Conservation (phyloP, 1,140 invertebrate species). For the Heterodera schachtii region DNA sequence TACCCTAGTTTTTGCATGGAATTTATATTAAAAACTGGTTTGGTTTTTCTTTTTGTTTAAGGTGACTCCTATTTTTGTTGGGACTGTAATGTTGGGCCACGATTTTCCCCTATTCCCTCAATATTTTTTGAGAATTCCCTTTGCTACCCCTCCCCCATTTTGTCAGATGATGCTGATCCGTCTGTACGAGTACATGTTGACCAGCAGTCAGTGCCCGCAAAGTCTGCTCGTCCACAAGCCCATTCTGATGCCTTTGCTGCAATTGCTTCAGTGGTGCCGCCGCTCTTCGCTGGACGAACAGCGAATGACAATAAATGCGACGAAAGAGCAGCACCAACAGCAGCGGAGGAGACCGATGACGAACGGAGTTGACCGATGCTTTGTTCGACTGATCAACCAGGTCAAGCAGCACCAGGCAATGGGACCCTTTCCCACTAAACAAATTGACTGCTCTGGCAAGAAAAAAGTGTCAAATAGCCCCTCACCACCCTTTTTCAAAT, state of each 20-base stretch:
- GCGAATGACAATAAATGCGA: too few species aligned
- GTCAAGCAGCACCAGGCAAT: conserved; percentile 31
- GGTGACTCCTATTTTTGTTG: too few species aligned
- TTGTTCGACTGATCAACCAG: conserved; percentile 86
- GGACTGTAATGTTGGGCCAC: too few species aligned
- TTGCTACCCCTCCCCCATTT: neutral
- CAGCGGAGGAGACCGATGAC: conserved; percentile 22
- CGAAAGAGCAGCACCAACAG: neutral
- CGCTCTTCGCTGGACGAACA: conserved; percentile 71
- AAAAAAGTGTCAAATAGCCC: too few species aligned
- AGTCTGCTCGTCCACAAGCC: conserved; percentile 85
- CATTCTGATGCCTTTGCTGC: conserved; percentile 81
- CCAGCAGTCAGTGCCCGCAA: conserved; percentile 77
- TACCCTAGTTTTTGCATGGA: too few species aligned
- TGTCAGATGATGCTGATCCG: conserved; percentile 46
- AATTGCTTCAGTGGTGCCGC: conserved; percentile 79
- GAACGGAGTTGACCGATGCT: conserved; percentile 79
- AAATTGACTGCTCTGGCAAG: too few species aligned
- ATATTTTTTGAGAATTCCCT: too few species aligned
- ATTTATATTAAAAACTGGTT: too few species aligned
- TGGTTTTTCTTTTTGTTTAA: too few species aligned
- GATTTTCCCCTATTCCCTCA: too few species aligned
- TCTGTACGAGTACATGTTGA: conserved; percentile 56
- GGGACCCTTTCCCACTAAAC: too few species aligned
- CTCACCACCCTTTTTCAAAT: too few species aligned